phyloP scores from a whole-genome alignment of 2,797 vertebrate genomes.

The Chaetodon trifasciatus region DNA sequence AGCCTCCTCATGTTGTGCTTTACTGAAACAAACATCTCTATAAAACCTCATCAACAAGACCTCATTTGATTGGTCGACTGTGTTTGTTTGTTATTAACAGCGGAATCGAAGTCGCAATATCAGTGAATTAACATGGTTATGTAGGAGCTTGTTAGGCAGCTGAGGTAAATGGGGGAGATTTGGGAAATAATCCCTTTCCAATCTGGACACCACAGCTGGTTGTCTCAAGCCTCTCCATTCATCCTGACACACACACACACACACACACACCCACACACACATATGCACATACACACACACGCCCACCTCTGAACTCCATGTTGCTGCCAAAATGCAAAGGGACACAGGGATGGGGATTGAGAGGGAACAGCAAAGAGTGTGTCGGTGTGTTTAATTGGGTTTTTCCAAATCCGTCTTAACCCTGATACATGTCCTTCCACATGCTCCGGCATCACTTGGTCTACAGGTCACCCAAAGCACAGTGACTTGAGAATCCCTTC shows the following conservation, averaged over 20 bases:
- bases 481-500: constrained; percentile 35
- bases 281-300: constrained; percentile 40
- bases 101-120: constrained; percentile 63
- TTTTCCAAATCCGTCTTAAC: constrained; percentile 80
- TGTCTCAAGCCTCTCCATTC: constrained; percentile 70
- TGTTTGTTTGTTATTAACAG: constrained; percentile 50
- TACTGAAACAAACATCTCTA: constrained; percentile 45
- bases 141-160: constrained; percentile 77
- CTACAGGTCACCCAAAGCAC: constrained; percentile 49
- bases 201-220: constrained; percentile 86
- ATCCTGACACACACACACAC: constrained; percentile 45
- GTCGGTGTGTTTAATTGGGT: constrained; percentile 67
- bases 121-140: constrained; percentile 77
- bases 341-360: constrained; percentile 55
- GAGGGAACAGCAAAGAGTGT: constrained; percentile 60
- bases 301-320: constrained; percentile 43
- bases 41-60: constrained; percentile 39
- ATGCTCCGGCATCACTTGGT: constrained; percentile 50
- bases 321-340: constrained; percentile 62
- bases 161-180: constrained; percentile 83
- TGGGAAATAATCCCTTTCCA: constrained; percentile 83
- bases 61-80: constrained; percentile 43
- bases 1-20: constrained; percentile 29
- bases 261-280: constrained; percentile 38
- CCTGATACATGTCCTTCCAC: constrained; percentile 55